Evolutionary conservation across 1,140 invertebrate species (phyloP).

Genomic region (Conus ventricosus): DNA sequence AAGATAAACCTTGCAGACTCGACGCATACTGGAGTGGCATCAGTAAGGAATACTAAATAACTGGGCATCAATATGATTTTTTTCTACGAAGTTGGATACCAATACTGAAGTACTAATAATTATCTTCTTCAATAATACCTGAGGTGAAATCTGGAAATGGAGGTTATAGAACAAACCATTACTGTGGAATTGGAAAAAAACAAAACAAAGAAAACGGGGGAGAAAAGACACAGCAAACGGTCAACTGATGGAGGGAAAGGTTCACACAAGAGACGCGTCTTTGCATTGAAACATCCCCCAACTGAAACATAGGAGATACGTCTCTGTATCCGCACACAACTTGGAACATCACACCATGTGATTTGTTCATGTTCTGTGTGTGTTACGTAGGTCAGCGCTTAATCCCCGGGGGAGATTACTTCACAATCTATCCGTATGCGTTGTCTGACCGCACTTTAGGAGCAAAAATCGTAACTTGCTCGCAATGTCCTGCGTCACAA

Average conservation of each 20-base stretch:
- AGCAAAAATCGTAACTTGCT: too few relatives aligned
- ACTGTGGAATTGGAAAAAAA: constrained; percentile 28
- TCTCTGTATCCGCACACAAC: too few relatives aligned
- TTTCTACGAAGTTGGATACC: background rate
- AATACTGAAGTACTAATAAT: constrained; percentile 33
- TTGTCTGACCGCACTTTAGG: too few relatives aligned
- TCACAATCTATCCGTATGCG: too few relatives aligned
- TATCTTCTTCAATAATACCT: constrained; percentile 24
- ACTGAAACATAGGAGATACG: too few relatives aligned
- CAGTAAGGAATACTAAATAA: constrained; percentile 8
- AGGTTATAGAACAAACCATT: constrained; percentile 23
- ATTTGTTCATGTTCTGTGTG: too few relatives aligned
- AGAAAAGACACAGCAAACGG: background rate
- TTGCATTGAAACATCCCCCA: too few relatives aligned
- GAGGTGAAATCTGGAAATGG: constrained; percentile 24
- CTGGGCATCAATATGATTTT: constrained; percentile 12
- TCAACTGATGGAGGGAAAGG: background rate
- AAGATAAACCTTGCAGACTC: background rate
- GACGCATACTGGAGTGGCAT: background rate
- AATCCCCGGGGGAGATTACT: too few relatives aligned
- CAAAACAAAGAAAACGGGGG: background rate
- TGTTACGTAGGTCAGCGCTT: too few relatives aligned
- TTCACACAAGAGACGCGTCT: background rate
- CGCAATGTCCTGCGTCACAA: too few relatives aligned
- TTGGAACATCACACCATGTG: too few relatives aligned